These are phyloP conservation scores for Callospermophilus lateralis DNA, from an alignment of 2,113 vertebrate species.

Conservation along the genomic window DNA sequence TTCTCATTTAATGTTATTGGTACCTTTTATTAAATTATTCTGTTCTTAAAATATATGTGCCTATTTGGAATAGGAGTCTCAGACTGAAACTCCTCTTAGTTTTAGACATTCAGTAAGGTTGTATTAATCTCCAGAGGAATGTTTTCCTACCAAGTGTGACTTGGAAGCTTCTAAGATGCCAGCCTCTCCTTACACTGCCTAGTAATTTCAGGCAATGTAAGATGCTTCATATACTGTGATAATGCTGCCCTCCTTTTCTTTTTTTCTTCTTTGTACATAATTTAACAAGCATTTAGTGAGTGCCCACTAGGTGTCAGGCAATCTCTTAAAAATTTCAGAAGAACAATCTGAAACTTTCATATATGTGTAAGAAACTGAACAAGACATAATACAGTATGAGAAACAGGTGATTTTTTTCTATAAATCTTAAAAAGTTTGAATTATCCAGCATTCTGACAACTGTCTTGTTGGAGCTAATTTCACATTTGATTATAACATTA, in stretches of 20 bases:
- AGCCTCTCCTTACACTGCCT: neutral
- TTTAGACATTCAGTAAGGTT: neutral
- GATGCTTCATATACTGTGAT: neutral
- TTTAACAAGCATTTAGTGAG: conserved; percentile 45
- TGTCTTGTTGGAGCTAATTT: neutral
- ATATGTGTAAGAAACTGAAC: neutral
- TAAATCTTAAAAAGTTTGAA: neutral
- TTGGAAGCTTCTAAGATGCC: neutral
- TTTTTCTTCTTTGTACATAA: neutral
- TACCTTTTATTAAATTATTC: neutral
- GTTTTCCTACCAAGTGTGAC: neutral
- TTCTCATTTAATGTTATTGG: neutral
- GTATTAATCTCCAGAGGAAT: neutral
- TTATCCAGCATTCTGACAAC: neutral
- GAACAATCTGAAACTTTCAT: neutral
- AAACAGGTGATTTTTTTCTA: neutral
- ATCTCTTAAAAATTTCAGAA: conserved; percentile 56
- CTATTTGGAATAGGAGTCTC: neutral
- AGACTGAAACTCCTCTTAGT: neutral
- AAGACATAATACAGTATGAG: neutral
- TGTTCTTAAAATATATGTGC: neutral
- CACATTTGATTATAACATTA: neutral
- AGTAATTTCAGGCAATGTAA: neutral
- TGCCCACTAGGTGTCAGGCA: conserved; percentile 81
- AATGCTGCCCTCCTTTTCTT: neutral